Conservation (phyloP, 35 echinoderm and acorn worm genomes). For the Diadema setosum region DNA sequence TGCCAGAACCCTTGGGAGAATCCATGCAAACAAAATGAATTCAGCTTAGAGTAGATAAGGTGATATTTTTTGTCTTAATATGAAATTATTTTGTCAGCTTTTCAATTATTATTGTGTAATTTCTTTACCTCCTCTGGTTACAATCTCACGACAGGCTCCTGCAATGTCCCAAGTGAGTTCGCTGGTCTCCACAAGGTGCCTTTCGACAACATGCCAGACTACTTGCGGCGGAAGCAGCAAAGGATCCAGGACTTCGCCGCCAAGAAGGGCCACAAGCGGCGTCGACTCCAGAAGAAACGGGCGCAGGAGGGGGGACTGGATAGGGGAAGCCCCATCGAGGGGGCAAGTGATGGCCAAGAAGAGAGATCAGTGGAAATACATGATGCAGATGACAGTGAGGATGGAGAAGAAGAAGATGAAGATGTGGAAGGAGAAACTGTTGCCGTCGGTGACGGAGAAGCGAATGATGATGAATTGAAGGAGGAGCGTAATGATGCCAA, state of each 20-base stretch:
- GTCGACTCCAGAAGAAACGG: neutral
- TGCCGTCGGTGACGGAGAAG: neutral
- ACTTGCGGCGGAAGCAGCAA: slow-evolving; percentile 14
- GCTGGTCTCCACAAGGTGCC: neutral
- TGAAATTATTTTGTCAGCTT: no score
- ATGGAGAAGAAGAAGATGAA: neutral
- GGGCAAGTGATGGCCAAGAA: neutral
- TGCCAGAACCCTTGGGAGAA: no score
- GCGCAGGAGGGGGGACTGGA: neutral
- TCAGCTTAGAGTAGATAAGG: no score
- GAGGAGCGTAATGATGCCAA: no score
- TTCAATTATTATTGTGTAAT: no score
- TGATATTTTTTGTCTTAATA: no score
- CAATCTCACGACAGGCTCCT: neutral
- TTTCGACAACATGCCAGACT: slow-evolving; percentile 14
- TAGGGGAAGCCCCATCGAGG: neutral
- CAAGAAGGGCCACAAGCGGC: slow-evolving; percentile 8
- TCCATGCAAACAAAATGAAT: no score
- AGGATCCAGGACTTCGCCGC: neutral
- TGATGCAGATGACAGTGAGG: neutral
- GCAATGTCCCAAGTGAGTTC: neutral
- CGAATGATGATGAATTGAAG: neutral
- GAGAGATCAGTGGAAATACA: neutral
- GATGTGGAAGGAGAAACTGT: neutral
- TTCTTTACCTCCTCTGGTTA: no score